Conservation (phyloP, 2,888 invertebrate species). For the Margaritifera margaritifera region DNA sequence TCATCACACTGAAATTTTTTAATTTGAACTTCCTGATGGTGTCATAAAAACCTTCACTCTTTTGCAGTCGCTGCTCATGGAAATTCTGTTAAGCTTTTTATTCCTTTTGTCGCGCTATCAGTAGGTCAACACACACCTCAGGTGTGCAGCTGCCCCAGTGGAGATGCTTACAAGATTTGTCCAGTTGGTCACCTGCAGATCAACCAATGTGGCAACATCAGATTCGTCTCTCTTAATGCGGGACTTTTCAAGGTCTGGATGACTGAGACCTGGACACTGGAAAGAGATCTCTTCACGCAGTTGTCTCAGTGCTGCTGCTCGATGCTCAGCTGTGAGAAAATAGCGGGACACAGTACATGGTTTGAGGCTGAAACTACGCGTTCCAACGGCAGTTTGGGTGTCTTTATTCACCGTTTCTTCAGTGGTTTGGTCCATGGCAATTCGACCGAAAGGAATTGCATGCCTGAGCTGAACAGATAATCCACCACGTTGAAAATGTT, state of each 20-base stretch:
- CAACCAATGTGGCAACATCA: conserved; percentile 2
- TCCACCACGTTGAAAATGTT: conserved; percentile 17
- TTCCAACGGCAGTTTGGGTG: conserved; percentile 39
- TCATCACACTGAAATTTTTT: conserved; percentile 29
- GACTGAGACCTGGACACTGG: too few relatives aligned
- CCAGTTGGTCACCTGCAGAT: conserved; percentile 20
- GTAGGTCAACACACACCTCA: conserved; percentile 13
- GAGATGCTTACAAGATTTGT: conserved; percentile 22
- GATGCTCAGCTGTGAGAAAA: conserved; percentile 32
- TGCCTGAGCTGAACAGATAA: conserved; percentile 33
- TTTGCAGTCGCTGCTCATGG: conserved; percentile 2
- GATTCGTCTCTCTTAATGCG: conserved; percentile 7
- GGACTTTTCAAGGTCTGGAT: too few relatives aligned
- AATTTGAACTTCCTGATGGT: conserved; percentile 25
- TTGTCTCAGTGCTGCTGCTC: too few relatives aligned
- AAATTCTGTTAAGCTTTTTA: conserved; percentile 4
- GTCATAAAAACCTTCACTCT: conserved; percentile 31
- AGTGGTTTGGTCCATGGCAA: conserved; percentile 33
- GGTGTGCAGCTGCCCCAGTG: conserved; percentile 6
- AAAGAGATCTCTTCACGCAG: too few relatives aligned
- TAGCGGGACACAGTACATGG: conserved; percentile 28
- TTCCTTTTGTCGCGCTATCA: conserved; percentile 11
- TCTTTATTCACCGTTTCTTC: conserved; percentile 36
- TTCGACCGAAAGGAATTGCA: conserved; percentile 34
- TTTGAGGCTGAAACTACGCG: conserved; percentile 28